Percentiles rank a stretch among this genome's conserved stretches.
Conservation (phyloP, 2,888 invertebrate genomes). For the Drosophila villosipedis region DNA sequence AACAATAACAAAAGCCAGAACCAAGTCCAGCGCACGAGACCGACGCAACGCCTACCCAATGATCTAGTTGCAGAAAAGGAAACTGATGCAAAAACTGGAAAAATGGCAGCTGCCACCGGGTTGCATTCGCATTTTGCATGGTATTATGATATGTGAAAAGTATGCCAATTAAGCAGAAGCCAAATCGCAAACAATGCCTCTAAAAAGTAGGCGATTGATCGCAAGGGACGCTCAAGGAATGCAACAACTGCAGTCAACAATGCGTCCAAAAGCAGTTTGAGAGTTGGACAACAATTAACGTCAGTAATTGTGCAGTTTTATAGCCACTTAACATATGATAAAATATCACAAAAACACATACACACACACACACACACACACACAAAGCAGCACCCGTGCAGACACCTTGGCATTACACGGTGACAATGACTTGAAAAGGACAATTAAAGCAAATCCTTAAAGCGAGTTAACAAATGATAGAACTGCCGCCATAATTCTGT, state of each 20-base stretch:
- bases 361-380: constrained; percentile 15
- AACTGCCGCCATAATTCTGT: constrained; percentile 77
- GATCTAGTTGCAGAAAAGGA: constrained; percentile 21
- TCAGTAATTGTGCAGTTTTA: constrained; percentile 73
- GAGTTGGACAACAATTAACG: constrained; percentile 73
- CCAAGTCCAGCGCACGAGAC: constrained; percentile 62
- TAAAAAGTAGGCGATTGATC: constrained; percentile 50
- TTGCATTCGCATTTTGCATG: constrained; percentile 42
- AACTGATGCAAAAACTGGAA: constrained; percentile 47
- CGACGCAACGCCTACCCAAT: constrained; percentile 58
- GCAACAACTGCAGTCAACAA: constrained; percentile 52
- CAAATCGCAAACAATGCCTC: constrained; percentile 54
- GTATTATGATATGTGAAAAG: constrained; percentile 27
- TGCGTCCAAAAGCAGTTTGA: constrained; percentile 45
- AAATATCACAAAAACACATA: constrained; percentile 53
- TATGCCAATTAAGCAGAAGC: constrained; percentile 78
- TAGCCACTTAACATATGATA: constrained; percentile 84
- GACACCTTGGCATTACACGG: constrained; percentile 60
- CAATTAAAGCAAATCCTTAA: constrained; percentile 77
- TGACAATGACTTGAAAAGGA: constrained; percentile 74
- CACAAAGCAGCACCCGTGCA: constrained; percentile 38
- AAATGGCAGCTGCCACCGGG: constrained; percentile 29
- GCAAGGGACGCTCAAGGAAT: constrained; percentile 16
- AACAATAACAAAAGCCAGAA: constrained; percentile 35
- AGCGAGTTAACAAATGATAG: constrained; percentile 71